Percentiles rank a stretch among this genome's conserved stretches.
These are phyloP conservation scores for Ptychoptera contaminata DNA, from an alignment of 2,888 invertebrate genomes.

Conservation along the genomic window DNA sequence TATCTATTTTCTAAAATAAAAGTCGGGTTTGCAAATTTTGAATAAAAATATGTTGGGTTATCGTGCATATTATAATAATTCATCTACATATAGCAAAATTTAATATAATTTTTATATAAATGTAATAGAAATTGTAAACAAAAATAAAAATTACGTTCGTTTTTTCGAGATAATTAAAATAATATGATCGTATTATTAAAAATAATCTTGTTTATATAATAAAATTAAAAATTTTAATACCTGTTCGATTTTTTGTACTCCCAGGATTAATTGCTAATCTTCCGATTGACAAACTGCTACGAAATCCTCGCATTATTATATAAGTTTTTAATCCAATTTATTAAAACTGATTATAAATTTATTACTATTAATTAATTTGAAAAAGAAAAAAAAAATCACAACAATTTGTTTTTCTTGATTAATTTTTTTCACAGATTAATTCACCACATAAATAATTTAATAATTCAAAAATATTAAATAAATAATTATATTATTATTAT, in stretches of 20 bases:
- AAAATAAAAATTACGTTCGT: no score
- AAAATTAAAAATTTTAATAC: background rate
- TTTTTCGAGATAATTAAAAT: no score
- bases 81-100: no score
- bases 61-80: no score
- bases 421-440: background rate
- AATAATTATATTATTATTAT: background rate
- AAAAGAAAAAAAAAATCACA: background rate
- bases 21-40: no score
- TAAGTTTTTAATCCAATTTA: background rate
- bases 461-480: background rate
- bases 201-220: no score
- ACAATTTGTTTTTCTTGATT: background rate
- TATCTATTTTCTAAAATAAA: no score
- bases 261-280: conserved; percentile 6
- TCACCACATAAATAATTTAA: background rate
- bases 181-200: no score
- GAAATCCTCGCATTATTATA: conserved; percentile 7
- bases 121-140: no score
- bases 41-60: no score
- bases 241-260: conserved; percentile 7
- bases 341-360: background rate
- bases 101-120: no score
- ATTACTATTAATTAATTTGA: background rate
- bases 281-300: conserved; percentile 8